Evolutionary conservation across 1,140 invertebrate species (phyloP).

Genomic region (Leptinotarsa defecta): DNA sequence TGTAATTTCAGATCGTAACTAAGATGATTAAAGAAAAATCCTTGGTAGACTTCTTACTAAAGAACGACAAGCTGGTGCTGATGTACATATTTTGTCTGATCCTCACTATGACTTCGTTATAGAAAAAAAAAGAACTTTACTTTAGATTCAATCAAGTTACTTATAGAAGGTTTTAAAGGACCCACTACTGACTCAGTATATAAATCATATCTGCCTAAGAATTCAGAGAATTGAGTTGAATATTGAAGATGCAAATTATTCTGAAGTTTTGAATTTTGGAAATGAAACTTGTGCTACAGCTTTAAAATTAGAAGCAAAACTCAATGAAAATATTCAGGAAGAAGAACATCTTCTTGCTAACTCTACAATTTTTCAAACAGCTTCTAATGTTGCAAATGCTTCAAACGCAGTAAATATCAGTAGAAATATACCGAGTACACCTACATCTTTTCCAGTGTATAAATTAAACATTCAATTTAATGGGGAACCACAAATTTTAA

Average conservation of each 20-base stretch:
- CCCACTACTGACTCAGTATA: neutral
- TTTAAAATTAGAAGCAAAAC: neutral
- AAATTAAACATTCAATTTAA: neutral
- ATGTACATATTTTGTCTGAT: neutral
- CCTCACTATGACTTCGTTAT: neutral
- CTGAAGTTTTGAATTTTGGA: neutral
- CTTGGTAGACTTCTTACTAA: neutral
- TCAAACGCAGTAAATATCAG: too few species aligned
- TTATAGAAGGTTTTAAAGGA: conserved; percentile 1
- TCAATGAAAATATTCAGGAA: neutral
- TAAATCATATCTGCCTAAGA: neutral
- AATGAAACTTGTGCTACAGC: neutral
- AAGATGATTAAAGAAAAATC: conserved; percentile 11
- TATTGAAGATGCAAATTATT: neutral
- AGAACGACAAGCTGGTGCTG: neutral
- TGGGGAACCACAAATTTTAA: neutral
- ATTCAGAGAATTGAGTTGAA: neutral
- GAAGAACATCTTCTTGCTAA: too few species aligned
- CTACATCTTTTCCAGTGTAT: neutral
- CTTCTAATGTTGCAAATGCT: too few species aligned
- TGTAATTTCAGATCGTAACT: neutral
- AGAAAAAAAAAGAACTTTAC: neutral
- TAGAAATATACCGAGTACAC: too few species aligned
- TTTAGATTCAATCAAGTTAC: neutral
- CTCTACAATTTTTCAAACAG: too few species aligned